A percentile compares a stretch with the other conserved stretches of the same genome.
These are phyloP conservation scores for Clarias gariepinus DNA, from an alignment of 2,113 vertebrate genomes.

Conservation along the genomic window DNA sequence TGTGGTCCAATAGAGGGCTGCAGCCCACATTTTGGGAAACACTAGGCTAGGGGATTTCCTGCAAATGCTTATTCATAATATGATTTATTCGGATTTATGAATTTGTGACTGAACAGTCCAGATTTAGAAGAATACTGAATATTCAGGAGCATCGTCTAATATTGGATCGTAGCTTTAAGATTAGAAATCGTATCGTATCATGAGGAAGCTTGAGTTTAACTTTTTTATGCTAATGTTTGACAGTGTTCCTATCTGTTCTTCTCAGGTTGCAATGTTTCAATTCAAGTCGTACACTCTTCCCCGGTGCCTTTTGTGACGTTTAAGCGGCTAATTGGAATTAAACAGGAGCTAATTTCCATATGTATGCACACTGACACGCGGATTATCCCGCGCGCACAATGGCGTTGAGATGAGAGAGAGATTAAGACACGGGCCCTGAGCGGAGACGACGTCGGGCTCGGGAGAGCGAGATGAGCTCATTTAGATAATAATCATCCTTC, in stretches of 20 bases:
- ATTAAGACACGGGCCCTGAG: slow-evolving; percentile 47
- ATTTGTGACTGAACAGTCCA: no score
- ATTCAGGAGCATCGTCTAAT: not conserved
- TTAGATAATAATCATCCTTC: slow-evolving; percentile 55
- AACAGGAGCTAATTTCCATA: slow-evolving; percentile 50
- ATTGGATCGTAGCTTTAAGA: not conserved
- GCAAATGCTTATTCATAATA: no score
- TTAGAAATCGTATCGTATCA: not conserved
- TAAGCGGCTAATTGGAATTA: slow-evolving; percentile 39
- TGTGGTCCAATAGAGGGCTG: no score
- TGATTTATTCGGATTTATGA: no score
- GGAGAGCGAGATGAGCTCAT: slow-evolving; percentile 48
- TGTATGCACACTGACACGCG: slow-evolving; percentile 36
- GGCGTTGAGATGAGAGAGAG: slow-evolving; percentile 35
- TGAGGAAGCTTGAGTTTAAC: not conserved
- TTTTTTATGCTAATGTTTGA: not conserved
- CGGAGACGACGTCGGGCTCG: slow-evolving; percentile 21
- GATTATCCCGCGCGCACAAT: slow-evolving; percentile 43
- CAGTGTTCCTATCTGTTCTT: not conserved
- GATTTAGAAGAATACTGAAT: not conserved
- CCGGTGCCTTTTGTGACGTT: not conserved
- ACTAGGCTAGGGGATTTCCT: no score
- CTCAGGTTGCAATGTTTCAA: not conserved
- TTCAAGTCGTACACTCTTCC: not conserved
- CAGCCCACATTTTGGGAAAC: no score